Conservation (phyloP, 2,888 invertebrate species). For the Hyppa rectilinea region DNA sequence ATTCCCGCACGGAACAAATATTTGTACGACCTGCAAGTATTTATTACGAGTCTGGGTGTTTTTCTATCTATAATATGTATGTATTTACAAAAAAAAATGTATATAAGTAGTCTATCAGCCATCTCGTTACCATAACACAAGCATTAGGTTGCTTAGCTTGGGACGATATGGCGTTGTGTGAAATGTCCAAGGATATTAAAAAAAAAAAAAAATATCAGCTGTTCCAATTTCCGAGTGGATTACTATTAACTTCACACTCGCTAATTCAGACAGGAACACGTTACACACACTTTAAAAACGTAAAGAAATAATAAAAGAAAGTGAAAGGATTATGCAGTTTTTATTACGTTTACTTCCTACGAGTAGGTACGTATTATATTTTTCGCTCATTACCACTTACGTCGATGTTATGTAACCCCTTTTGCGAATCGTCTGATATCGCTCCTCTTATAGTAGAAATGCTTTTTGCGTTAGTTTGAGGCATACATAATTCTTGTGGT, state of each 20-base stretch:
- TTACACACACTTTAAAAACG: neutral
- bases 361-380: slow-evolving; percentile 49
- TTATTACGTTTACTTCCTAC: slow-evolving; percentile 55
- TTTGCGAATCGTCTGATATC: slow-evolving; percentile 42
- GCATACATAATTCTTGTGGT: slow-evolving; percentile 20
- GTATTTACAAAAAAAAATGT: no score
- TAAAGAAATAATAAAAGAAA: slow-evolving; percentile 37
- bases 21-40: no score
- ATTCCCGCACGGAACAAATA: no score
- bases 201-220: no score
- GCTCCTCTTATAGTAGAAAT: slow-evolving; percentile 15
- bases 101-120: no score
- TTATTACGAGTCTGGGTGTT: no score
- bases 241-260: slow-evolving; percentile 10
- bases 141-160: no score
- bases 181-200: no score
- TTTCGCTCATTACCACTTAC: slow-evolving; percentile 53
- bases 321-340: slow-evolving; percentile 60
- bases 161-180: no score
- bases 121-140: no score
- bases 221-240: slow-evolving; percentile 2
- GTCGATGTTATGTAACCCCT: slow-evolving; percentile 42
- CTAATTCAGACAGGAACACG: slow-evolving; percentile 5
- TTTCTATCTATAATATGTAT: no score
- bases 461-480: slow-evolving; percentile 14